Conservation (phyloP, 2,797 vertebrate species). For the Amblyraja radiata region DNA sequence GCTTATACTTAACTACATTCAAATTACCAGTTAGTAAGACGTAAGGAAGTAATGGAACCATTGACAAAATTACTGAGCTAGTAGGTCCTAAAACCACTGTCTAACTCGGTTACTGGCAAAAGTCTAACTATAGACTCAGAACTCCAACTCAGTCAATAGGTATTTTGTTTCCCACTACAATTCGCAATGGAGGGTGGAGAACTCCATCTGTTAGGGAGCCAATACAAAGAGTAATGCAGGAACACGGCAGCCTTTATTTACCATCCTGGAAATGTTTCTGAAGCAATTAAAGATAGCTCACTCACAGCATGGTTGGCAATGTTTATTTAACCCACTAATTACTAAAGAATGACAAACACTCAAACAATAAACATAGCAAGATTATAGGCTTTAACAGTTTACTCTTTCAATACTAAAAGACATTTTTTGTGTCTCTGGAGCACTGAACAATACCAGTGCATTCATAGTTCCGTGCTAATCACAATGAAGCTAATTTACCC, state of each 20-base stretch:
- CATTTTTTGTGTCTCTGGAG: no score
- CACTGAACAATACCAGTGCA: no score
- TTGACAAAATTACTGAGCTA: not conserved
- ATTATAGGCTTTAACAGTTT: conserved; percentile 20
- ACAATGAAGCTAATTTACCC: not conserved
- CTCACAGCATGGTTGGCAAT: not conserved
- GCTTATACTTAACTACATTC: not conserved
- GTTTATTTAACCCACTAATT: conserved; percentile 32
- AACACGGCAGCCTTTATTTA: not conserved
- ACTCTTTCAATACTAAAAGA: not conserved
- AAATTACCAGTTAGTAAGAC: not conserved
- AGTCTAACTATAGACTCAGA: not conserved
- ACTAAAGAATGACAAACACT: conserved; percentile 31
- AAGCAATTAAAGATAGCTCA: conserved; percentile 14
- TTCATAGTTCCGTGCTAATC: not conserved
- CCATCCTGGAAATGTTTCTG: not conserved
- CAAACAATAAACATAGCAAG: conserved; percentile 28
- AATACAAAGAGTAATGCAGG: not conserved
- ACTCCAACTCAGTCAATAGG: not conserved
- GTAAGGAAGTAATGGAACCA: conserved; percentile 7
- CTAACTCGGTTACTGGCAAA: conserved; percentile 12
- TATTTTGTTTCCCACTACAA: not conserved
- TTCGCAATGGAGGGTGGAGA: not conserved
- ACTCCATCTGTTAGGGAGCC: not conserved
- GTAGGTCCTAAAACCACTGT: not conserved